A percentile compares a stretch with the other conserved stretches of the same genome.
Evolutionary conservation across 92 coral and sea anemone species (phyloP).

Genomic region (Parazoanthus atlanticus): DNA sequence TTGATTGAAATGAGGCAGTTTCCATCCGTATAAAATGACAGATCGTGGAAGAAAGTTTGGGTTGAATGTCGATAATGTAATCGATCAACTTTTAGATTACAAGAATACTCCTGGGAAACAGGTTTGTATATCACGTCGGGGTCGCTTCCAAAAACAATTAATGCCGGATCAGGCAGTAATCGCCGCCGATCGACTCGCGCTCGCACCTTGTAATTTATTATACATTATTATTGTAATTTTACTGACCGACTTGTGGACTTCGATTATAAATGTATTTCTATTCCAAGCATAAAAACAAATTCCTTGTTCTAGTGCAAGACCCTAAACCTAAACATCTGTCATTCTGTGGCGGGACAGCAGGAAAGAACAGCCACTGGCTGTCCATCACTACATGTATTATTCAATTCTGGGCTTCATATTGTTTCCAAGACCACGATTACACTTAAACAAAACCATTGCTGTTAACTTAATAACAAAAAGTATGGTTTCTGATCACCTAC

Average conservation of each 20-base stretch:
- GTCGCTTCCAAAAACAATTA: neutral
- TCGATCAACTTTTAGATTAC: slow-evolving; percentile 83
- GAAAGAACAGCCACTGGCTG: neutral
- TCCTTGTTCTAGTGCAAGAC: no score
- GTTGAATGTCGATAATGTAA: slow-evolving; percentile 70
- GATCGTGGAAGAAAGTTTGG: slow-evolving; percentile 73
- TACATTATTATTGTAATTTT: no score
- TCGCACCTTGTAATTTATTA: no score
- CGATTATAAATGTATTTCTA: neutral
- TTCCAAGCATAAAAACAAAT: neutral
- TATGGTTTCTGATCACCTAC: neutral
- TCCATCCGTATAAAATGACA: slow-evolving; percentile 35
- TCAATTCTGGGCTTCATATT: neutral
- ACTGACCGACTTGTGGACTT: neutral
- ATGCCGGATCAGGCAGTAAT: neutral
- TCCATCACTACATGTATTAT: no score
- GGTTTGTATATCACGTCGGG: slow-evolving; percentile 33
- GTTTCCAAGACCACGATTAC: neutral
- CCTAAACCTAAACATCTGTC: no score
- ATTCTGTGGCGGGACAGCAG: neutral
- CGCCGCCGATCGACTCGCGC: neutral
- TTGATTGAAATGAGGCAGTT: neutral
- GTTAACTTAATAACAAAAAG: neutral
- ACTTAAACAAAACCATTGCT: neutral
- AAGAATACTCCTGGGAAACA: slow-evolving; percentile 67